Conservation (phyloP, 2,113 vertebrate species). For the Spilogale gracilis region DNA sequence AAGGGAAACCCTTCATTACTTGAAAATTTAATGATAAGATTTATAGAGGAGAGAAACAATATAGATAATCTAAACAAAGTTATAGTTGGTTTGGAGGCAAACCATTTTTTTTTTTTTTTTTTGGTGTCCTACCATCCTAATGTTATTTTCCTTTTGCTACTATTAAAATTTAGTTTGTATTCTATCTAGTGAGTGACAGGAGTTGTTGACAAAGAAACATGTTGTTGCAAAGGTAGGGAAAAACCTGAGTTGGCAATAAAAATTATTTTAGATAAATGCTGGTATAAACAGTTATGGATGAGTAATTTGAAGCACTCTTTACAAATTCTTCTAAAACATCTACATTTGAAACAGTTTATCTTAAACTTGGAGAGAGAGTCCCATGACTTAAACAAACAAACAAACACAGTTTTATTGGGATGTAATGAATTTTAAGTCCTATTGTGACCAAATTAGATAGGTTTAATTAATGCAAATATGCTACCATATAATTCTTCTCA, state of each 20-base stretch:
- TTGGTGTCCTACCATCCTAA: not conserved
- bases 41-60: not conserved
- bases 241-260: not conserved
- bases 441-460: not conserved
- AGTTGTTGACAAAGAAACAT: not conserved
- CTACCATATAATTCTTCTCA: not conserved
- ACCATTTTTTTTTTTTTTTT: not conserved
- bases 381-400: not conserved
- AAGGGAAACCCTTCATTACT: not conserved
- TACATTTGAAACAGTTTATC: slow-evolving; percentile 5
- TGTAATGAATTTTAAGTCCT: slow-evolving; percentile 42
- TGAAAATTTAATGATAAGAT: not conserved
- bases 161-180: not conserved
- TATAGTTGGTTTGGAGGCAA: not conserved
- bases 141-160: not conserved
- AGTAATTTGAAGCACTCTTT: slow-evolving; percentile 40
- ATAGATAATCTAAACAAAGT: not conserved
- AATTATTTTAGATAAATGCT: slow-evolving; percentile 39
- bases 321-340: slow-evolving; percentile 12
- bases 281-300: not conserved
- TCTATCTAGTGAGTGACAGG: not conserved
- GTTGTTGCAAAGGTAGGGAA: slow-evolving; percentile 26
- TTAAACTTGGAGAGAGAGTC: not conserved
- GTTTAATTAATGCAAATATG: not conserved
- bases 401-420: not conserved